Base-by-base conservation (phyloP, 2,797 vertebrate genomes). In the Cyclopterus lumpus region DNA sequence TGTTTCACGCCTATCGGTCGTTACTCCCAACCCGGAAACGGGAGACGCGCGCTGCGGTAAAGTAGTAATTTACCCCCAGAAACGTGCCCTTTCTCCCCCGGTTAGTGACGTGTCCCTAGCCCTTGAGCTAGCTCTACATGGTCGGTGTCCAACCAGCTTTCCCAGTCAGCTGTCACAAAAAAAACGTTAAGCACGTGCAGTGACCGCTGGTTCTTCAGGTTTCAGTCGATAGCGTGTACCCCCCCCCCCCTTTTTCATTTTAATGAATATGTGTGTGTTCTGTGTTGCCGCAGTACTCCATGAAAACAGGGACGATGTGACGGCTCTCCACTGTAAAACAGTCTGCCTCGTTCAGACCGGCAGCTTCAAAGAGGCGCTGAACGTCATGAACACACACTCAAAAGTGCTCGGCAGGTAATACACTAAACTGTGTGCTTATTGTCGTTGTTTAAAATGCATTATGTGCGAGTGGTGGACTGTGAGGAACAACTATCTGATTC, bases 331-430 rank as follows among this genome's bases (percentile, higher is more conserved):
- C 53, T 99, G 98, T 93, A 99, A 99, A 93, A 93, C 98, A 4
- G 97, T 98, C 16, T 99, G 98, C 91, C 96, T 97, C 65, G 95
- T 97, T 63, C 98, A 99, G 91, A 98, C 95, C 0, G 97, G 97
- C 70, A 96, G 92, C 89, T 99, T 99, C 90, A 99, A 98, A 87
- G 98, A 99, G 93, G 98, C 98, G 14, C 94, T 99, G 46, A 93
- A 96, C 60, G 93, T 99, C 74, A 98, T 99, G 91, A 97, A 97
- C 92, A 96, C 94, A 7, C 94, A 98, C 85, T 95, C 96, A 62
- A 99, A 97, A 88, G 77, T 95, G 16, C 94, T 99, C 60, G 92
- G 95, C 85, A 96, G 96, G 98, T 99, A 94, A 94, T 24, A 26
- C 5, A 20, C 48, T 24, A 6, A 3, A 12, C 34, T 75, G 15